These are phyloP conservation scores for Mus spretus DNA, from an alignment of 2,797 vertebrate species.

Conservation along the genomic window DNA sequence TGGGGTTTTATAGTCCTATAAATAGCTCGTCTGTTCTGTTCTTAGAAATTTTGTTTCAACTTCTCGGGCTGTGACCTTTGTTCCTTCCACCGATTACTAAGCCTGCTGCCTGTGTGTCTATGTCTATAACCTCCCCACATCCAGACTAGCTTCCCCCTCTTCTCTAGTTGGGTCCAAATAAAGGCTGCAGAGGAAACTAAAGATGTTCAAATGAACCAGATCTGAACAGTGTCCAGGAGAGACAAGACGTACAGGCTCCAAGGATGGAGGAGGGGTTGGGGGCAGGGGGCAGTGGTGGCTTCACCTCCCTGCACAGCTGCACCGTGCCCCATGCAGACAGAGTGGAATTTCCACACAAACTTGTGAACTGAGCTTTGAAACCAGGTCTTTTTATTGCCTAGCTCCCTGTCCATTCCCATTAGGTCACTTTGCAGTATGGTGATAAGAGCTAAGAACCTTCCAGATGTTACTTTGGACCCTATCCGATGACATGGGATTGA, in stretches of 20 bases:
- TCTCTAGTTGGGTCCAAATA: not conserved
- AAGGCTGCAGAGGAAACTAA: slow-evolving; percentile 2
- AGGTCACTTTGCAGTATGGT: not conserved
- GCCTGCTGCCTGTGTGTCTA: not conserved
- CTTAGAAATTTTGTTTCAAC: slow-evolving; percentile 36
- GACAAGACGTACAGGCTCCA: not conserved
- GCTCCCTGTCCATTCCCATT: slow-evolving; percentile 19
- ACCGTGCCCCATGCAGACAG: not conserved
- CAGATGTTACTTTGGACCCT: not conserved
- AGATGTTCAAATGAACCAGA: not conserved
- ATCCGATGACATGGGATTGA: not conserved
- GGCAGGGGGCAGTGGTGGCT: not conserved
- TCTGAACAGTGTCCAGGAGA: not conserved
- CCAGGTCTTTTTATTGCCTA: slow-evolving; percentile 5
- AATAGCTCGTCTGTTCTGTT: slow-evolving; percentile 49
- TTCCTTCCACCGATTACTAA: slow-evolving; percentile 48
- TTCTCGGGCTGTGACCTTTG: slow-evolving; percentile 53
- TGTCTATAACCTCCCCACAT: not conserved
- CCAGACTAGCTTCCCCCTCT: not conserved
- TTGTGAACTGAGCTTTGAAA: not conserved
- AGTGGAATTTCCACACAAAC: not conserved
- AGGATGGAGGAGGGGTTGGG: not conserved
- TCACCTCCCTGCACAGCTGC: not conserved
- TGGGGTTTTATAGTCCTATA: slow-evolving; percentile 59
- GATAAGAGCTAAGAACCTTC: slow-evolving; percentile 19